phyloP scores from a whole-genome alignment of 2,113 vertebrate genomes.

The Notechis scutatus region DNA sequence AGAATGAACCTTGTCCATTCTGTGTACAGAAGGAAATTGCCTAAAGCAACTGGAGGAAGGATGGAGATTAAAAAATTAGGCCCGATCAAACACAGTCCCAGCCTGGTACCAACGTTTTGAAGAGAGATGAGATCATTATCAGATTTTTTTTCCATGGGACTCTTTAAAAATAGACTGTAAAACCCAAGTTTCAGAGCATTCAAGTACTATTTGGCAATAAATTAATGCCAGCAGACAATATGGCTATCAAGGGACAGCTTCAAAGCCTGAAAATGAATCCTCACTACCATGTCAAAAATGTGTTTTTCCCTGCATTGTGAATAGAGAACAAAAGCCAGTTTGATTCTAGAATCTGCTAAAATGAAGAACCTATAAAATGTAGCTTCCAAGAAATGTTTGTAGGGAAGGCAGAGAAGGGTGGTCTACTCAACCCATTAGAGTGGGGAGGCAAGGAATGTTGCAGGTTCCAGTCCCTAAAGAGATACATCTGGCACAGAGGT shows the following conservation, averaged over 20 bases:
- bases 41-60: conserved; percentile 22
- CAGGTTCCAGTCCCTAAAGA: no score
- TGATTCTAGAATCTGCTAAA: neutral
- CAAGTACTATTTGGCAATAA: conserved; percentile 16
- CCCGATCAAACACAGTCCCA: conserved; percentile 29
- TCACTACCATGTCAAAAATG: neutral
- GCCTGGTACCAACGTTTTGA: conserved; percentile 13
- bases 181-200: conserved; percentile 19
- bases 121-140: neutral
- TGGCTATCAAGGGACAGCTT: neutral
- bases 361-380: neutral
- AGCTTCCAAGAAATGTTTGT: neutral
- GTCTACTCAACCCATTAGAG: no score
- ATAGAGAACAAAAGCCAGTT: neutral
- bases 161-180: conserved; percentile 19
- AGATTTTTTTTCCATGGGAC: neutral
- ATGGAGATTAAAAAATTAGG: conserved; percentile 23
- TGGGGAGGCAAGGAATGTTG: no score
- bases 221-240: neutral
- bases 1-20: conserved; percentile 19
- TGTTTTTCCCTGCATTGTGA: neutral
- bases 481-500: no score
- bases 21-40: neutral
- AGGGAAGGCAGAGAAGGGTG: no score
- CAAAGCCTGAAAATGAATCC: neutral